Evolutionary conservation across 2,888 invertebrate species (phyloP), one percentile per base, ranked within the genome.

Genomic region (Drosophila ustulata): DNA sequence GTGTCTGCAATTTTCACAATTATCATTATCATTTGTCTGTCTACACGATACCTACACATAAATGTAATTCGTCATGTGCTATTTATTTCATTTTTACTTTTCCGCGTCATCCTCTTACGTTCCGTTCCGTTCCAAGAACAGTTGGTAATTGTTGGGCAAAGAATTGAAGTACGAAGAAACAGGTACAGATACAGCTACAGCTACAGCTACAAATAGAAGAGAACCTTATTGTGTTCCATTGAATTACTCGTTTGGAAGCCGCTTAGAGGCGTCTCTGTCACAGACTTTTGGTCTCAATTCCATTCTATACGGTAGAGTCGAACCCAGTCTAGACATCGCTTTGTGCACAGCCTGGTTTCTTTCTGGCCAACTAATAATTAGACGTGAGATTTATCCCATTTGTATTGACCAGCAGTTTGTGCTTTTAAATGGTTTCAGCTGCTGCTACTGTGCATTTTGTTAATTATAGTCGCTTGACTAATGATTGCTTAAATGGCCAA

Each of bases 61-160:
- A 32, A 41, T 53, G 37, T 62, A 53, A 37, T 82, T 84, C 81
- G 82, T 82, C 75, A 75, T 87, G 87, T 83, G 75, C 86, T 85
- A 85, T 80, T 87, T 83, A 70, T 57, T 78, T 66, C 34, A 71
- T 77, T 73, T 71, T 76, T 80, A 74, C 67, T 71, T 73, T 73
- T 76, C 56, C 53, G 25, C 51, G 30, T 67, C 53, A 76, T 75
- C 47, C 52, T 45, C 58, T 46, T 45, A 43, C 50, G 45, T 65
- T 64, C 63, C 49, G 63, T 65, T 76, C 80, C 72, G 74, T 85
- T 85, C 84, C 71, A 66, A 82, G 87, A 86, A 86, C 75, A 47
- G 68, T 76, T 70, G 30, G 66, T 46, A 62, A 78, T 80, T 70
- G 71, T 70, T 70, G 28, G 64, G 50, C 59, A 71, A n/a, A 56